Percentiles rank a stretch among this genome's conserved stretches.
These are phyloP conservation scores for Labrus mixtus DNA, from an alignment of 2,113 vertebrate genomes.

Conservation along the genomic window DNA sequence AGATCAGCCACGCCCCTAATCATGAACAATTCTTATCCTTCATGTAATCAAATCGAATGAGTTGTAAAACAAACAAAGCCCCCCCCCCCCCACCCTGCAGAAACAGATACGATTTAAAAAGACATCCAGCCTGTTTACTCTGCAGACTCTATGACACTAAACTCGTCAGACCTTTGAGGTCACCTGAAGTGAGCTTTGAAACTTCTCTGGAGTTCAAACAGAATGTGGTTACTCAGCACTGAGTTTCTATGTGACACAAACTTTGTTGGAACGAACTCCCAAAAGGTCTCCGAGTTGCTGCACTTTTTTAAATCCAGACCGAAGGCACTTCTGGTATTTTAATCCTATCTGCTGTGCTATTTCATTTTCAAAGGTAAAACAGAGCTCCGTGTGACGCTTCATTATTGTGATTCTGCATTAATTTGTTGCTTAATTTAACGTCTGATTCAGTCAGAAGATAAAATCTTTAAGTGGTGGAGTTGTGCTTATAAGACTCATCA, in stretches of 20 bases:
- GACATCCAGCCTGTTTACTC: background rate
- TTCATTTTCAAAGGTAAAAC: background rate
- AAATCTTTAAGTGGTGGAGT: background rate
- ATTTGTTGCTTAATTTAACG: background rate
- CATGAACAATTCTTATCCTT: no score
- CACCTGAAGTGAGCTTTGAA: background rate
- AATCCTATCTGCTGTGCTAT: background rate
- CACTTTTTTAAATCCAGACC: conserved; percentile 7
- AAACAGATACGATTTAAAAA: background rate
- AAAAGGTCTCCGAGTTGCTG: conserved; percentile 3
- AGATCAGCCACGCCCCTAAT: no score
- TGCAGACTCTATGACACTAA: background rate
- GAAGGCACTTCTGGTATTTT: background rate
- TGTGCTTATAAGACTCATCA: background rate
- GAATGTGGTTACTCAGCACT: background rate
- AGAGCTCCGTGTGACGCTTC: background rate
- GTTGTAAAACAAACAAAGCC: no score
- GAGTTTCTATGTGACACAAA: conserved; percentile 8
- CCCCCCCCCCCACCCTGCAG: background rate
- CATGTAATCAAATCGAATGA: no score
- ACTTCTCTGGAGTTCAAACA: conserved; percentile 11
- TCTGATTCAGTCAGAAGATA: background rate
- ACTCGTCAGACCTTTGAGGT: conserved; percentile 5
- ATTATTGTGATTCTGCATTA: background rate
- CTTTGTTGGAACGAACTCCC: conserved; percentile 8